Base-by-base conservation (phyloP, 2,113 vertebrate species). In the Microcebus jonahi region DNA sequence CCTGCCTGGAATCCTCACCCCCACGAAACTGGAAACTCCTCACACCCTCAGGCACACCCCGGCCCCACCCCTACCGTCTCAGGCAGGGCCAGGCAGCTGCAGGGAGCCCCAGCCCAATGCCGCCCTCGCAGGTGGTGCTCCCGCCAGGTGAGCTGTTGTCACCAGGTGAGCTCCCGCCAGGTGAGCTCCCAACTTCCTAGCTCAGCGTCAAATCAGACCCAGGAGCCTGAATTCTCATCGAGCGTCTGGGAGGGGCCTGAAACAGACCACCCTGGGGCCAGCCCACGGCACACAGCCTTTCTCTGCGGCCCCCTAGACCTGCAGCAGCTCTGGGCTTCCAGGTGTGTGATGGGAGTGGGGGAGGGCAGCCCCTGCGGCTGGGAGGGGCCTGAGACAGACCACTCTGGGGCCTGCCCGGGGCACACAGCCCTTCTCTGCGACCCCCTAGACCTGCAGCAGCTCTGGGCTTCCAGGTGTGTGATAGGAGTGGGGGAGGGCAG, bases 1-100 rank as follows among this genome's bases (percentile, higher is more conserved):
- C 36, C 68, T 63, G 50, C 91, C 88, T 57, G 75, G 81, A 57
- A 53, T 83, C 53, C 91, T 71, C 53, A 36, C 61, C 76, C 95
- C 93, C 50, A 53, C 39, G 31, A 90, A 94, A 96, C 91, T 96
- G 9, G n/a, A 70, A 67, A 31, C 50, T 18, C 36, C 50, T 53
- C 50, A 53, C 50, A 48, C 9, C 48, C 55, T 21, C 6, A 79
- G 70, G 67, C 53, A 71, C 59, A 12, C 48, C 48, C 48, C 2
- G 50, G 53, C 23, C 93, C 67, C 18, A 17, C 75, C 59, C 23
- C 81, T n/a, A n/a, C 68, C 8, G 0, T 8, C 27, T 12, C 67
- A 27, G 36, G 59, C n/a, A 18, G 13, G 50, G 50, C 50, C 27
- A 6, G 70, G 70, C 21, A 25, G 36, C 36, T 71, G 70, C 6